Percentiles rank a stretch among this genome's conserved stretches.
Evolutionary conservation across 2,888 invertebrate genomes (phyloP).

Genomic region (Loripinus fragilis): DNA sequence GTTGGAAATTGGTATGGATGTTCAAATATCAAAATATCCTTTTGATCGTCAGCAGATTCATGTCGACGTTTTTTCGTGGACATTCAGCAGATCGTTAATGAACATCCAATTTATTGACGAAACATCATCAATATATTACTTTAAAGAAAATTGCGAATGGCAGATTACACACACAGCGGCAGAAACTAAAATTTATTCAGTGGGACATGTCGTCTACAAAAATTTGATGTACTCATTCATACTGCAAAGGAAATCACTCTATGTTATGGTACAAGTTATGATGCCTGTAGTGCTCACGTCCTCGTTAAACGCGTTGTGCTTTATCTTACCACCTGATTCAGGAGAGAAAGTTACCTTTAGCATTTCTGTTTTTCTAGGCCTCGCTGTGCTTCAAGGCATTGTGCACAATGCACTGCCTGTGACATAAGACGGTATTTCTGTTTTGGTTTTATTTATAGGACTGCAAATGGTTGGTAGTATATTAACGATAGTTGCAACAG

Average conservation of each 20-base stretch:
- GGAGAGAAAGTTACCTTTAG: conserved; percentile 58
- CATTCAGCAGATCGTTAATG: neutral
- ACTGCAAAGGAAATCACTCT: conserved; percentile 48
- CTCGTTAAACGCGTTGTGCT: conserved; percentile 49
- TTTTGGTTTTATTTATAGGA: conserved; percentile 50
- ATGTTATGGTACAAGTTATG: conserved; percentile 52
- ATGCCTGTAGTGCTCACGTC: conserved; percentile 54
- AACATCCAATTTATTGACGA: neutral
- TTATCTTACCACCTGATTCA: conserved; percentile 54
- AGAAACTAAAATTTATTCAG: neutral
- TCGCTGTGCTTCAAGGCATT: conserved; percentile 57
- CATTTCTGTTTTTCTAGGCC: conserved; percentile 54
- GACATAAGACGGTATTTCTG: conserved; percentile 50
- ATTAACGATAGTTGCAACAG: conserved; percentile 46
- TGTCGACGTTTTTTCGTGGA: conserved; percentile 30
- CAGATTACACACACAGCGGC: neutral
- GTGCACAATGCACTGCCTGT: conserved; percentile 44
- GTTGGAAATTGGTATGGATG: conserved; percentile 12
- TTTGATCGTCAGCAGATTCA: conserved; percentile 31
- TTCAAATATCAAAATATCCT: conserved; percentile 28
- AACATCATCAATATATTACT: neutral
- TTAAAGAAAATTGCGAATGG: neutral
- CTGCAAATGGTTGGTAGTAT: conserved; percentile 52
- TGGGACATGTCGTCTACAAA: neutral
- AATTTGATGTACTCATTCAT: conserved; percentile 20